Conservation (phyloP, 2,888 invertebrate genomes). For the Chymomyza fuscimana region DNA sequence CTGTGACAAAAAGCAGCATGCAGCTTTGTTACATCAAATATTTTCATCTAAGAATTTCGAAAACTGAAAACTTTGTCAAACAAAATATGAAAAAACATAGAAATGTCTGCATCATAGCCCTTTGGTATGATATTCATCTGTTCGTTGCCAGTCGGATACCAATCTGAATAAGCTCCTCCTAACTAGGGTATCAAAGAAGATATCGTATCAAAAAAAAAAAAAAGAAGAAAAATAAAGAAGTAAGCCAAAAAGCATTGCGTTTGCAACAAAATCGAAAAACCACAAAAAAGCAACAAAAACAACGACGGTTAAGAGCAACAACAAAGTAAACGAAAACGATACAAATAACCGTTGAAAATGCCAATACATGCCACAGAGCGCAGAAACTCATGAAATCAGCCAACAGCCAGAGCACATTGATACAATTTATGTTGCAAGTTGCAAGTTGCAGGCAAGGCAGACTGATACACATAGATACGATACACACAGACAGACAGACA, state of each 20-base stretch:
- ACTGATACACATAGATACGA: too few relatives aligned
- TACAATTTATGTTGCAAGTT: conserved; percentile 64
- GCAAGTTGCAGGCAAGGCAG: not conserved
- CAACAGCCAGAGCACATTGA: conserved; percentile 48
- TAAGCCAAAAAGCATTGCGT: conserved; percentile 37
- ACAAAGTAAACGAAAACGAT: conserved; percentile 69
- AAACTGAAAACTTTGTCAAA: too few relatives aligned
- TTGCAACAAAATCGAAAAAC: conserved; percentile 51
- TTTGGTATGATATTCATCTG: not conserved
- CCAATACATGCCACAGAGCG: conserved; percentile 62
- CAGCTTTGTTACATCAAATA: too few relatives aligned
- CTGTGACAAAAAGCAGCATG: too few relatives aligned
- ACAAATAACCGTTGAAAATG: conserved; percentile 69
- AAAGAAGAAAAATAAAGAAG: conserved; percentile 8
- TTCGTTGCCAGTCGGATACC: conserved; percentile 14
- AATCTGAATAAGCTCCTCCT: conserved; percentile 31
- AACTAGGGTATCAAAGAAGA: not conserved
- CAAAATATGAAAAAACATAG: not conserved
- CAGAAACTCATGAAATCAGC: conserved; percentile 53
- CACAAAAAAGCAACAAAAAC: conserved; percentile 13
- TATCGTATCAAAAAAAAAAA: too few relatives aligned
- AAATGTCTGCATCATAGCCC: not conserved
- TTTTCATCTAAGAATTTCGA: too few relatives aligned
- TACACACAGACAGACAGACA: not conserved
- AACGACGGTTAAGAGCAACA: conserved; percentile 39